Percentiles rank a stretch among this genome's conserved stretches.
Conservation (phyloP, 2,113 vertebrate species). For the Callocephalon fimbriatum region DNA sequence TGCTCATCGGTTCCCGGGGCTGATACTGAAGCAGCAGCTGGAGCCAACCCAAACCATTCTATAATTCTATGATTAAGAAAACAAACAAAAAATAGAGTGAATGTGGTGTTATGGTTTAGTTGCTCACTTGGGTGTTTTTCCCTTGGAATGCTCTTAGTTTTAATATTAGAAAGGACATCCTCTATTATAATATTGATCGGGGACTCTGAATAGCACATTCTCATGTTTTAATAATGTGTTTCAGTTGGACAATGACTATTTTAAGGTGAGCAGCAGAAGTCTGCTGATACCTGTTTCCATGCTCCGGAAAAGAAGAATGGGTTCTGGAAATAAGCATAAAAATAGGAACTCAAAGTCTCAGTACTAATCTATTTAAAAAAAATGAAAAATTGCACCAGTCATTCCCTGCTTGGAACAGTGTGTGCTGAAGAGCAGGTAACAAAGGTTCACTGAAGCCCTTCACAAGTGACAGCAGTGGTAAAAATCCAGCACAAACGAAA, state of each 20-base stretch:
- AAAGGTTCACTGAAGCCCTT: background rate
- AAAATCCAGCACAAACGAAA: background rate
- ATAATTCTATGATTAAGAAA: background rate
- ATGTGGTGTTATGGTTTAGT: background rate
- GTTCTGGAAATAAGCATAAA: conserved; percentile 52
- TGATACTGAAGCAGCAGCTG: background rate
- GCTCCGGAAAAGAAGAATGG: conserved; percentile 30
- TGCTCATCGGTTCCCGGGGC: background rate
- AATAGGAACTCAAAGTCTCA: background rate
- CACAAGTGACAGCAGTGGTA: background rate
- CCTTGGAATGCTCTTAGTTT: background rate
- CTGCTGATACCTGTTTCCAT: background rate
- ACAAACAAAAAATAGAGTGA: background rate
- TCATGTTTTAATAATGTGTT: conserved; percentile 55
- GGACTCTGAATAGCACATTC: conserved; percentile 17
- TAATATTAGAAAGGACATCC: background rate
- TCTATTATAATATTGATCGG: background rate
- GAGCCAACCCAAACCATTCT: background rate
- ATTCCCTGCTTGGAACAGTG: background rate
- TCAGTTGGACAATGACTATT: conserved; percentile 41
- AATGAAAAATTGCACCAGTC: background rate
- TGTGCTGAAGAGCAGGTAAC: background rate
- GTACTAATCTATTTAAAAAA: background rate
- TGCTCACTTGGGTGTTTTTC: background rate
- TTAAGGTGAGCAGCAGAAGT: conserved; percentile 13